Evolutionary conservation across 2,113 vertebrate species (phyloP), one percentile per base, ranked within the genome.

Genomic region (Scartelaos histophorus): DNA sequence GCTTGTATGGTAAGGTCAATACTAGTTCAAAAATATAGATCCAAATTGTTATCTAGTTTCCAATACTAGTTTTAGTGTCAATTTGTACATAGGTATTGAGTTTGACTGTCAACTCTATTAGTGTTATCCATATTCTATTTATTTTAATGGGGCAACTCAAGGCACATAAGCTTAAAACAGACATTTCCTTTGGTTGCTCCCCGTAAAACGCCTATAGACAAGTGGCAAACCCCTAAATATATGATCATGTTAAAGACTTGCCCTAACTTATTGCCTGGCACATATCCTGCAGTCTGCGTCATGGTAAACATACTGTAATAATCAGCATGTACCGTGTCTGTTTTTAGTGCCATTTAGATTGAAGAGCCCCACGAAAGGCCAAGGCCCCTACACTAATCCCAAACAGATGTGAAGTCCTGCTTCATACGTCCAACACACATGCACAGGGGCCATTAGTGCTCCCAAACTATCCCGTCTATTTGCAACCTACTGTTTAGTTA

Each of bases 371-470:
- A 73, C 76, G 85, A 87, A 83, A 79, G 80, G 81, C 78, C 83
- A 76, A 82, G 84, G 81, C 85, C 84, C 72, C 73, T 11, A 34
- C 60, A 65, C 71, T 91, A 90, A 91, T 88, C 69, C 54, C 6
- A 47, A 82, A 84, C 91, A 92, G 90, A 92, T 91, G 91, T 90
- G 85, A 85, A 83, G 74, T 85, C 66, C 76, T 62, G 57, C 60
- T 76, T 74, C 78, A 84, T 64, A 75, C 77, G 71, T 61, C 70
- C 69, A 76, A 80, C 66, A 58, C 66, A 58, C 29, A 25, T 66
- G 49, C 49, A 82, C 77, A 86, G 72, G 78, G 72, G 78, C 54
- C 43, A 62, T 78, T 79, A 71, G 56, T 34, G 38, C 35, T 67
- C 76, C 70, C 62, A 73, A 85, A 79, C 62, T 70, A 70, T 75